These are phyloP conservation scores for Chanos chanos DNA, from an alignment of 2,797 vertebrate species.

Conservation along the genomic window DNA sequence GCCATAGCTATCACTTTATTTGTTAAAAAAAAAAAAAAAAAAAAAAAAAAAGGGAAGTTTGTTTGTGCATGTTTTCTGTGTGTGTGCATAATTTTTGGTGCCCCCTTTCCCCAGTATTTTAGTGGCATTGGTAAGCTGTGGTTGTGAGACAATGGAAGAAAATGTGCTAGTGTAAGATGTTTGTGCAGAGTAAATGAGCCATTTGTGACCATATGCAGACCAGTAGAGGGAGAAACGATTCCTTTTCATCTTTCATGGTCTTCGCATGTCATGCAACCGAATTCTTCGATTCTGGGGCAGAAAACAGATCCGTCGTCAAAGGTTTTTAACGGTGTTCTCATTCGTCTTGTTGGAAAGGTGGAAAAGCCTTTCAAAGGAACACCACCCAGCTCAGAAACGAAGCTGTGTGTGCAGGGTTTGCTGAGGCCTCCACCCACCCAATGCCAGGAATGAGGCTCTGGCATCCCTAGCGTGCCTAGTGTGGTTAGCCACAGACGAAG, in stretches of 20 bases:
- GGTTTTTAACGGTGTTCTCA: not conserved
- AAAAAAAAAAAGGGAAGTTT: too few relatives aligned
- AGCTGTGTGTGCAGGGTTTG: not conserved
- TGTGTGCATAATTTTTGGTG: too few relatives aligned
- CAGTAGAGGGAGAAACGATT: too few relatives aligned
- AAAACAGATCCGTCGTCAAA: not conserved
- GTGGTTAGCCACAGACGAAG: slow-evolving; percentile 30
- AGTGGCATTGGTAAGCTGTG: not conserved
- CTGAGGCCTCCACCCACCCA: not conserved
- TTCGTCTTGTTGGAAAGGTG: not conserved
- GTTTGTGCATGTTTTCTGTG: too few relatives aligned
- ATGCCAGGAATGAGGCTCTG: slow-evolving; percentile 12
- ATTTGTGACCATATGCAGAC: too few relatives aligned
- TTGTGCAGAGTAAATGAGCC: too few relatives aligned
- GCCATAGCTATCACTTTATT: too few relatives aligned
- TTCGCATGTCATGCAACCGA: too few relatives aligned
- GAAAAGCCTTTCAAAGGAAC: slow-evolving; percentile 4
- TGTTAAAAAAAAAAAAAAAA: too few relatives aligned
- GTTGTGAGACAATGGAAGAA: not conserved
- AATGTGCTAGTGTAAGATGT: too few relatives aligned
- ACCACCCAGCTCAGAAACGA: not conserved
- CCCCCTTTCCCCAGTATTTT: too few relatives aligned
- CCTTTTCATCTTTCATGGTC: too few relatives aligned
- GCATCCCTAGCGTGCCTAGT: slow-evolving; percentile 14
- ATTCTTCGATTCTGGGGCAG: not conserved